These are phyloP conservation scores for Trichogramma pretiosum DNA, from an alignment of 1,140 invertebrate species.

Conservation along the genomic window DNA sequence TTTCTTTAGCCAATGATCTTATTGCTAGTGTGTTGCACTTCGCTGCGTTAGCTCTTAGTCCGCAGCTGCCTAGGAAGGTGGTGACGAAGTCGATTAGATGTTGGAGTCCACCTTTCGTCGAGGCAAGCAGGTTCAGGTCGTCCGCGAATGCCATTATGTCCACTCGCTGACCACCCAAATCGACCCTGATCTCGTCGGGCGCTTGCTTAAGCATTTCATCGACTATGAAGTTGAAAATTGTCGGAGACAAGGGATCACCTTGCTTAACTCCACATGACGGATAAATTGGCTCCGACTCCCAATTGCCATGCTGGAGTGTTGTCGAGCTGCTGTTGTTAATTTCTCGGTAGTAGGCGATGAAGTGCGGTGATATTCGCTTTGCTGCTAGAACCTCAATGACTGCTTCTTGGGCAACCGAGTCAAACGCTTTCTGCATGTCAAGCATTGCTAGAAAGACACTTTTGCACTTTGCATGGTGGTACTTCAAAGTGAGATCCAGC, in stretches of 20 bases:
- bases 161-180: slow-evolving; percentile 15
- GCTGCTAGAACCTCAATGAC: background rate
- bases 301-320: background rate
- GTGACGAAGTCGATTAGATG: background rate
- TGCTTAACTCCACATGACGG: slow-evolving; percentile 11
- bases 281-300: background rate
- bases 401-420: background rate
- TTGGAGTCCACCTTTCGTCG: slow-evolving; percentile 20
- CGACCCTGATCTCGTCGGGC: slow-evolving; percentile 22
- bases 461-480: background rate
- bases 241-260: slow-evolving; percentile 18
- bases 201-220: slow-evolving; percentile 6
- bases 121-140: slow-evolving; percentile 31
- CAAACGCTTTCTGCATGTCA: slow-evolving; percentile 1
- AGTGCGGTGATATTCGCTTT: background rate
- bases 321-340: background rate
- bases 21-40: background rate
- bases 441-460: background rate
- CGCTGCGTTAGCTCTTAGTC: background rate
- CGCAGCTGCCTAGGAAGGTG: background rate
- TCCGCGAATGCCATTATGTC: slow-evolving; percentile 33
- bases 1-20: background rate
- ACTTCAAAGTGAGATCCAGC: background rate
- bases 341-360: background rate
- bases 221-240: slow-evolving; percentile 11